Evolutionary conservation across 2,113 vertebrate genomes (phyloP).

Genomic region (Pangasianodon gigas): DNA sequence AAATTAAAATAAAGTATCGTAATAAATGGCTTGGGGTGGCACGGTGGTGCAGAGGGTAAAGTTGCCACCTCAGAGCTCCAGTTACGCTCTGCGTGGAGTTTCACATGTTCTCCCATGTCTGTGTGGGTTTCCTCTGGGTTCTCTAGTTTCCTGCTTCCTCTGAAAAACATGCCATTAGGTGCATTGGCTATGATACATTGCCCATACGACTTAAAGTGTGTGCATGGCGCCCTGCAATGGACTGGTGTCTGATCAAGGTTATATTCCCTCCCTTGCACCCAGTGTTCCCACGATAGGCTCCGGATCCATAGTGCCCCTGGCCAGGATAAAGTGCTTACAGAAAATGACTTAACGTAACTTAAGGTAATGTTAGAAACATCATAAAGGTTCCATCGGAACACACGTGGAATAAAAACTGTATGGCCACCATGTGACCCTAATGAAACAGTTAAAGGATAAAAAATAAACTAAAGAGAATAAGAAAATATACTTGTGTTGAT

Average conservation of each 20-base stretch:
- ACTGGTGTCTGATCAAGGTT: neutral
- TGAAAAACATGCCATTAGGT: neutral
- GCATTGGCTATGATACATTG: neutral
- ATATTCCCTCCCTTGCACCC: neutral
- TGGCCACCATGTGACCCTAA: neutral
- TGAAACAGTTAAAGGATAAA: neutral
- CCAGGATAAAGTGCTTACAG: neutral
- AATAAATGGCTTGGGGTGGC: neutral
- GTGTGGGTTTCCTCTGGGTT: neutral
- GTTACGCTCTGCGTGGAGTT: neutral
- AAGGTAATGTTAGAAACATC: neutral
- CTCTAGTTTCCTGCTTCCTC: neutral
- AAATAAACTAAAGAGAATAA: neutral
- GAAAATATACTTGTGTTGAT: neutral
- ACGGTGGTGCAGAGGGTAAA: neutral
- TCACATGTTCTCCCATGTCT: neutral
- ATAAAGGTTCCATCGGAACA: neutral
- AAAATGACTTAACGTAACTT: neutral
- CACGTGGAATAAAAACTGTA: neutral
- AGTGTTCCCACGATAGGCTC: neutral
- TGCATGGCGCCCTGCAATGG: neutral
- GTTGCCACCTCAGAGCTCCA: neutral
- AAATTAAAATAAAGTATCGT: neutral
- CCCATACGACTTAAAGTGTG: no score
- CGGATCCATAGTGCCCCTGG: no score